Percentiles rank a stretch among this genome's conserved stretches.
These are phyloP conservation scores for Pao palembangensis DNA, from an alignment of 2,113 vertebrate species.

Conservation along the genomic window DNA sequence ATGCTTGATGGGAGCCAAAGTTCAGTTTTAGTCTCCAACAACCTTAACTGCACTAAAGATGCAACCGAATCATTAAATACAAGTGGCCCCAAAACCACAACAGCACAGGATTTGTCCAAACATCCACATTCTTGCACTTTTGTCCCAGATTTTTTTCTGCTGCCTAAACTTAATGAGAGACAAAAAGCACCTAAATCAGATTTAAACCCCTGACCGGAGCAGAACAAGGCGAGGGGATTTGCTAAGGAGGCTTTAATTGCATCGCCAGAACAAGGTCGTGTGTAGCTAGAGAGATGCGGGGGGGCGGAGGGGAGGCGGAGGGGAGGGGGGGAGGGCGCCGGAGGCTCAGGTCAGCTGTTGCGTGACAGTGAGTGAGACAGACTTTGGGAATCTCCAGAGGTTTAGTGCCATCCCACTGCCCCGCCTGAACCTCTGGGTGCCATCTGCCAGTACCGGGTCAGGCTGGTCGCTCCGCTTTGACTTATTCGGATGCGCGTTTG, in stretches of 20 bases:
- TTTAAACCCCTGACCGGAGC: conserved; percentile 4
- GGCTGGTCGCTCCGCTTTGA: not conserved
- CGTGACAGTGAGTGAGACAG: conserved; percentile 14
- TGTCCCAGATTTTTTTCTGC: conserved; percentile 10
- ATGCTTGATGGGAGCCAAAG: conserved; percentile 3
- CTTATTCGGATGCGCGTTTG: no score
- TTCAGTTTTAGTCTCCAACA: conserved; percentile 2
- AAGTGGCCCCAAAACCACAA: not conserved
- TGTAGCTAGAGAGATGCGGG: no score
- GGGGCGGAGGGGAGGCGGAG: no score
- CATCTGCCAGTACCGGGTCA: conserved; percentile 47
- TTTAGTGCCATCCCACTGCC: conserved; percentile 44
- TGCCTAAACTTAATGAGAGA: not conserved
- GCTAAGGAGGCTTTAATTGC: conserved; percentile 3
- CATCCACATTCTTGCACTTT: not conserved
- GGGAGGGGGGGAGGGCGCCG: conserved; percentile 7
- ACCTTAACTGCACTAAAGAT: not conserved
- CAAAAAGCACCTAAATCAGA: not conserved
- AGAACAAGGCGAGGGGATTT: conserved; percentile 29
- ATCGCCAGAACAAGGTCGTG: conserved; percentile 8
- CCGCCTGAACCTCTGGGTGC: conserved; percentile 9
- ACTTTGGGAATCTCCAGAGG: conserved; percentile 50
- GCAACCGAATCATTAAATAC: no score
- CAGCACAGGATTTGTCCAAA: not conserved
- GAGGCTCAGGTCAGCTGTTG: conserved; percentile 1